Evolutionary conservation across 2,888 invertebrate species (phyloP), one percentile per base, ranked within the genome.

Genomic region (Ernsta delagoae): DNA sequence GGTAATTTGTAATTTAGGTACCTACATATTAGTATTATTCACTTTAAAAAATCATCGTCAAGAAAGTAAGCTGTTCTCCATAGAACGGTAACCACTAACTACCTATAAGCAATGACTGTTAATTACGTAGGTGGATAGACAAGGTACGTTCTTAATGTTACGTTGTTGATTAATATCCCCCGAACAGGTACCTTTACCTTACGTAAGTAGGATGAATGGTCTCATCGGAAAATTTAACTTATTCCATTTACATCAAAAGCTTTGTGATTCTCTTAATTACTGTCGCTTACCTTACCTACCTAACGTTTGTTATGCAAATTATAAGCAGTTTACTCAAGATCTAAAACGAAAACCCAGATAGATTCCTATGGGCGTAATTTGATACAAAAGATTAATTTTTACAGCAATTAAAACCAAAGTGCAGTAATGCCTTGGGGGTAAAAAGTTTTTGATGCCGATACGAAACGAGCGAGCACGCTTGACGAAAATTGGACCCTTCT

Each of bases 401-500:
- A 53, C 9, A 16, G 31, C 54, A 56, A 61, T 68, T 59, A 68
- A 63, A 57, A 39, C 31, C 43, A 34, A 48, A 60, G 62, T 50
- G 50, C 24, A 59, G 61, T 41, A n/a, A 57, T 63, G 62, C 68
- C 63, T 57, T 62, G 57, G 68, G 41, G 61, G 69, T 64, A 69
- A 57, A 64, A 59, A 65, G 63, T 69, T 69, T 68, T 50, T 53
- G 69, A 64, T 70, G 54, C 72, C 66, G 70, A 50, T 69, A 70
- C 70, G 65, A 70, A 63, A 59, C 70, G 70, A 63, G 70, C 74
- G 70, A 65, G 72, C 69, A 65, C 65, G 70, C 65, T 71, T 69
- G 71, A 76, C 71, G 76, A 78, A 77, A 80, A 81, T 81, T 82
- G 80, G 77, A 79, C 78, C 78, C 79, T 2, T 83, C 83, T 81